Base-by-base conservation (phyloP, 1,140 invertebrate species). In the Battus philenor region DNA sequence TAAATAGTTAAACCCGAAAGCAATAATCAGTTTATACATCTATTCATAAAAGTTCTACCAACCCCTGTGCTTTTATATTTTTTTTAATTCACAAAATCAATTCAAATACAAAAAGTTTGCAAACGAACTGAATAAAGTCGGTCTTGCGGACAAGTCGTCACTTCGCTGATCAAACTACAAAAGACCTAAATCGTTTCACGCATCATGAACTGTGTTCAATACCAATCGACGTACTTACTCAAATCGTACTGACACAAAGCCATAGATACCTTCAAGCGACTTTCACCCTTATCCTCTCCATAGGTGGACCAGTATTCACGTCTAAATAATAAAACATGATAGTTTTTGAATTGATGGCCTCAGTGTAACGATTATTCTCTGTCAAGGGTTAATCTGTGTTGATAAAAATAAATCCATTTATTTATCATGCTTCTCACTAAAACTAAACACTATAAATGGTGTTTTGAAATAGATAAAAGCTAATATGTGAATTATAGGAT, bases 161-260 rank as follows among this genome's bases (percentile, higher is more conserved):
- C 36, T 12, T 26, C 34, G 1, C 15, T 34, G n/a, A 15, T 34
- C 17, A 6, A 4, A 4, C 36, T 10, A 34, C 32, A 39, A 39
- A 26, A 26, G 36, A n/a, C 11, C 12, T 39, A 26, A 39, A 39
- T 39, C 12, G 18, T 39, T 39, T 26, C 36, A 39, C 36, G 36
- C 36, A 13, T 20, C 36, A 26, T 12, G 7, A 13, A 20, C 24
- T 6, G 15, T 13, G 4, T 2, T 24, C 10, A 39, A 39, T 39
- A 6, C 2, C 13, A 15, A 39, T 24, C 8, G 22, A 10, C 26
- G 26, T 39, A 26, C 36, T 39, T 15, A 39, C 7, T 39, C 11
- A 39, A 39, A 39, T 39, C 26, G 7, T 24, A 6, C 10, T 22
- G 18, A 2, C 11, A 27, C 7, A 41, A 24, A 41, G n/a, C n/a